Conservation (phyloP, 2,888 invertebrate genomes). For the Drosophila barbarae region DNA sequence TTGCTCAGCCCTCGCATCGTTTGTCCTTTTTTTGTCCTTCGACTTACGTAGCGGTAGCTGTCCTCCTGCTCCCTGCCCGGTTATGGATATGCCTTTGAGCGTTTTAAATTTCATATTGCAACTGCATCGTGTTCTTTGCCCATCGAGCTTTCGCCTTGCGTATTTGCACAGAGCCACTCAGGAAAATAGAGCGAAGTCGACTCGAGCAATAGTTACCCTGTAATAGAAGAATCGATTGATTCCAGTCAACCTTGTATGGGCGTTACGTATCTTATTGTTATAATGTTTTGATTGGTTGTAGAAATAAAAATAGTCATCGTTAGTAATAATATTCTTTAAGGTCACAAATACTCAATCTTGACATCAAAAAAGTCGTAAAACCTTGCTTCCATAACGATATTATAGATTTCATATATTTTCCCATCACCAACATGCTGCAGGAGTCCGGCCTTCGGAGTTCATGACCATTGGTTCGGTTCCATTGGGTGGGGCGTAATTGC, state of each 20-base stretch:
- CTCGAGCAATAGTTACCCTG: slow-evolving; percentile 16
- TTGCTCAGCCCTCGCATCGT: slow-evolving; percentile 62
- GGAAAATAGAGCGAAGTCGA: neutral
- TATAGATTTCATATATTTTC: neutral
- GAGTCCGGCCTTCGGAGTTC: neutral
- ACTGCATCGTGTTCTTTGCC: slow-evolving; percentile 53
- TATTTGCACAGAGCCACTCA: slow-evolving; percentile 46
- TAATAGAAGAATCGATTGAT: neutral
- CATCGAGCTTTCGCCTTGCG: slow-evolving; percentile 39
- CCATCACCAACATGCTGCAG: neutral
- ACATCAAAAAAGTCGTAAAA: neutral
- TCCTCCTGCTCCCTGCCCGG: slow-evolving; percentile 42
- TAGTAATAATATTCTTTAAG: neutral
- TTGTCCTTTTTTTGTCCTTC: slow-evolving; percentile 73
- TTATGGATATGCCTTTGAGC: slow-evolving; percentile 75
- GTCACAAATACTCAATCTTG: neutral
- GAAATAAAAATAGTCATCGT: neutral
- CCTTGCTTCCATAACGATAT: neutral
- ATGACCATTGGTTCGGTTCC: slow-evolving; percentile 1
- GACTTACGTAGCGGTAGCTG: slow-evolving; percentile 54
- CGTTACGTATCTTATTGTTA: neutral
- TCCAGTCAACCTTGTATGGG: neutral
- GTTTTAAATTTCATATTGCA: slow-evolving; percentile 75
- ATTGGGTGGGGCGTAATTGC: slow-evolving; percentile 7
- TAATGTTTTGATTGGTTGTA: neutral